Evolutionary conservation across 2,797 vertebrate species (phyloP), one percentile per base, ranked within the genome.

Genomic region (Periophthalmus magnuspinnatus): DNA sequence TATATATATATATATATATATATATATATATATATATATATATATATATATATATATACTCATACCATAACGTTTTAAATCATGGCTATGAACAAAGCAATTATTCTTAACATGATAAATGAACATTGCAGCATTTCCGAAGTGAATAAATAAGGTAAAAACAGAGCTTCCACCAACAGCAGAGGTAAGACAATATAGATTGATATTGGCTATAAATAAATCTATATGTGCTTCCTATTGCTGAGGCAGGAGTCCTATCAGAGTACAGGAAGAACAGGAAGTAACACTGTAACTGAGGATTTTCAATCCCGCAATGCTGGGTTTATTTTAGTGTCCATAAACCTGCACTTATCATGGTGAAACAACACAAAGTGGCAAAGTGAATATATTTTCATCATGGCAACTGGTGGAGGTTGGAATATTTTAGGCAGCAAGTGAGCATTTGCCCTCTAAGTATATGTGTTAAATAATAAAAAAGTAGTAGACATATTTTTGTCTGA

Each of bases 181-280:
- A 45, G 32, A 32, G 0, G 9, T 21, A 63, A 17, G 32, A 47
- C 55, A 69, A 56, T 11, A 71, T 57, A 33, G 24, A 60, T 32
- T 17, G 58, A 64, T 62, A 56, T 13, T 36, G 22, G 50, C 32
- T 65, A 36, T 54, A 65, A 38, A 70, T 69, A 57, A 17, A 74
- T 81, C 32, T 55, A 24, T 33, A 57, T 8, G 54, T 33, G 64
- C 68, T 69, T 77, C 75, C 57, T 70, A 45, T n/a, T 68, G 72
- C 76, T 72, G 70, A 74, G 55, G 36, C 71, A 50, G 19, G 66
- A 67, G 38, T 78, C 64, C 72, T 58, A 48, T 32, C 52, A 8
- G 19, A 13, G 7, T 6, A 70, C 64, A 75, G 67, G 56, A 73
- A 66, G 56, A 14, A 21, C 57, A 38, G 22, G 72, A 80, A 60